Evolutionary conservation across 2,113 vertebrate species (phyloP).

Genomic region (Origma solitaria): DNA sequence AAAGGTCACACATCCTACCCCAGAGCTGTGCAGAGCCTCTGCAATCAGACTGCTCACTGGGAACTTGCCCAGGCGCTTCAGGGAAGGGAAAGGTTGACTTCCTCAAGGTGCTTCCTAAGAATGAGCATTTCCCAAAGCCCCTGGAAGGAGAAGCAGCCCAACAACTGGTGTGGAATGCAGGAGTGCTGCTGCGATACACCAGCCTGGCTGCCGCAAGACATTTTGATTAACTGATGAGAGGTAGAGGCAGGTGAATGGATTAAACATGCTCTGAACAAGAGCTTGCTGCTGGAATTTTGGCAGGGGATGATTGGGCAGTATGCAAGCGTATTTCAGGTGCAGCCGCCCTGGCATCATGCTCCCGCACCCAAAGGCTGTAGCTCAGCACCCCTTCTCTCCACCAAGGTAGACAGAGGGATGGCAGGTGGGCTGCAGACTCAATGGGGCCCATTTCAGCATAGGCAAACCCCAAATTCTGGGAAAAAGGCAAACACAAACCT

Average conservation of each 20-base stretch:
- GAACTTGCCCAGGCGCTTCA: background rate
- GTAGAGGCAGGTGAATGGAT: background rate
- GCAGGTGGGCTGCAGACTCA: background rate
- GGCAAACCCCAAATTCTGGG: background rate
- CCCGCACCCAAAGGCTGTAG: background rate
- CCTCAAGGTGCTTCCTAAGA: background rate
- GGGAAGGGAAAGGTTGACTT: background rate
- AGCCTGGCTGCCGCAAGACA: background rate
- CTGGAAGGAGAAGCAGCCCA: background rate
- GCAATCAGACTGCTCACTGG: background rate
- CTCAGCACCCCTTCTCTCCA: background rate
- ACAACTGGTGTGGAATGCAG: background rate
- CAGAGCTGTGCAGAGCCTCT: background rate
- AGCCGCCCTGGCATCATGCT: rapidly evolving
- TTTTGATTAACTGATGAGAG: background rate
- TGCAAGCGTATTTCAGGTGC: rapidly evolving
- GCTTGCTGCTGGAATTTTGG: background rate
- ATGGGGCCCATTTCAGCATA: background rate
- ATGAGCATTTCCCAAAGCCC: rapidly evolving
- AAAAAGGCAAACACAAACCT: background rate
- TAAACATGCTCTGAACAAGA: background rate
- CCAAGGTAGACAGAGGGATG: rapidly evolving
- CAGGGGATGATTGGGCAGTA: background rate
- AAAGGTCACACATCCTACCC: background rate
- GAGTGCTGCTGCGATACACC: background rate